Evolutionary conservation across 2,113 vertebrate species (phyloP), one percentile per base, ranked within the genome.

Genomic region (Barbus barbus): DNA sequence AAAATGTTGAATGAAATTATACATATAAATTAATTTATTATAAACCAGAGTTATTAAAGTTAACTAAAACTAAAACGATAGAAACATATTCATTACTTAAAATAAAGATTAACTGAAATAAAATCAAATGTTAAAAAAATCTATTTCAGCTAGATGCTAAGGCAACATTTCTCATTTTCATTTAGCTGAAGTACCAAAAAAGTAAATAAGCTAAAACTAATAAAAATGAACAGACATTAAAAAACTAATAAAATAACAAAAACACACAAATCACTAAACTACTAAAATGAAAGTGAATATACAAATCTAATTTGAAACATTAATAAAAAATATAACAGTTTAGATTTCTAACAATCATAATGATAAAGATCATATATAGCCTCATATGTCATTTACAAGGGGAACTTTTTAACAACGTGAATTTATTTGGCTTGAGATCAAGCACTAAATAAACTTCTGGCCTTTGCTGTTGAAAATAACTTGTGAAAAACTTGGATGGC

Each of bases 401-500:
- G 16, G 3, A 33, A 33, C 31, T 20, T 33, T 33, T 67, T 36
- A 33, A 67, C 8, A 5, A 22, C 33, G 9, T 69, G 1, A 38
- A 36, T 87, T 82, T 78, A 12, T 90, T 90, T 93, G 83, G 85
- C 87, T 90, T 91, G 83, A 22, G 76, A 90, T 82, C 63, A 84
- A 85, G 71, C 76, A 81, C 53, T 74, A 90, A 92, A 89, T 77
- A 84, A 77, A 85, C 86, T 81, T 84, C 28, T 83, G 86, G 84
- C 36, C 61, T 46, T 78, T 77, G 81, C 78, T 33, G 84, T 74
- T 88, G 84, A 88, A 91, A 89, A 93, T 89, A 86, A 89, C 81
- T 74, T 88, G 84, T 88, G 91, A 89, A 93, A 89, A 86, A 89
- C 81, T 92, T 82, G 86, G 90, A 92, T 78, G 83, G 67, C 85